Base-by-base conservation (phyloP, 2,888 invertebrate genomes). In the Metellina segmentata region DNA sequence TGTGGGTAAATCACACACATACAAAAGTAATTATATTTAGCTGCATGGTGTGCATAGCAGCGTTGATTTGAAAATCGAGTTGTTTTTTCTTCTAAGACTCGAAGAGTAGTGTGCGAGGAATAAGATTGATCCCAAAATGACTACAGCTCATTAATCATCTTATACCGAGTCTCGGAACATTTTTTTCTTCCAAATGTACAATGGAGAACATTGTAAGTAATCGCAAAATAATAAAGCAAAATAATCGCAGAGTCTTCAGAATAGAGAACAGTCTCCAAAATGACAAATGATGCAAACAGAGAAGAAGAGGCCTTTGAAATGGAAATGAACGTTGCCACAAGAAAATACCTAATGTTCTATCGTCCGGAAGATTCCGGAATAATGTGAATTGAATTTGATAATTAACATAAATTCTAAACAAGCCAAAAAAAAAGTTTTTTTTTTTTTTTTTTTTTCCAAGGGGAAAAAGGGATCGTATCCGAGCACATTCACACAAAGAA, bases 61-160 rank as follows among this genome's bases (percentile, higher is more conserved):
- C 34, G 34, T 1, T 34, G 34, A 34, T 61, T 61, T 61, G 11
- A 16, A 61, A 61, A 61, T 61, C 61, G 13, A 61, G 61, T 61
- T 34, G 34, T 34, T 61, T 61, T 61, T 61, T 16, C 5, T 16
- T 61, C 7, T 8, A 61, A 61, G 61, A 8, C 16, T 7, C 9
- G 61, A 61, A 11, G 5, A 16, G 61, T 11, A 61, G 61, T 61
- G 61, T 61, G 13, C 11, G 5, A 61, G 61, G 16, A 16, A 61
- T 61, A 61, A 61, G 61, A 61, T 9, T 61, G 61, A 61, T 61
- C 61, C 61, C 61, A 11, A 61, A 61, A 61, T 61, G 61, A 61
- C 61, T 61, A 61, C 61, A 61, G 61, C 61, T 61, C 61, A 61
- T 61, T 61, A 61, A 61, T 61, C 61, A 61, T 61, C 61, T 61